phyloP scores from a whole-genome alignment of 2,888 invertebrate species.

The Cistogaster globosa region DNA sequence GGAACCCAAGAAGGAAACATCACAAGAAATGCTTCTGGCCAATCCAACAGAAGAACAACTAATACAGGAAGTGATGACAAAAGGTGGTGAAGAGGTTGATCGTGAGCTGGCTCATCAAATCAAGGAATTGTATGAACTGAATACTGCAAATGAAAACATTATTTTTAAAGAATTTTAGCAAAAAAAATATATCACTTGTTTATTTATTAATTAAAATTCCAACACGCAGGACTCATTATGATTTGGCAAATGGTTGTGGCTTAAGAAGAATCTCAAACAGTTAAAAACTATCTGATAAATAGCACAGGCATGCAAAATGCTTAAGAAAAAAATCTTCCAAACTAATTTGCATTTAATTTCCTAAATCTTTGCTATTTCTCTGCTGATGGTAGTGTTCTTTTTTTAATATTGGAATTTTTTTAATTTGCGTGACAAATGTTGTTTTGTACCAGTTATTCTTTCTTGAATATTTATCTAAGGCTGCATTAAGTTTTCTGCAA shows the following conservation, averaged over 20 bases:
- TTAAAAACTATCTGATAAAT: background rate
- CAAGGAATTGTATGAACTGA: constrained; percentile 78
- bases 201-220: constrained; percentile 63
- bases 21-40: constrained; percentile 72
- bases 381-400: background rate
- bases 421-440: constrained; percentile 69
- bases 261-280: constrained; percentile 10
- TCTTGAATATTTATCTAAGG: constrained; percentile 11
- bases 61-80: constrained; percentile 61
- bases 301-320: constrained; percentile 16
- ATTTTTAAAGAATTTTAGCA: constrained; percentile 74
- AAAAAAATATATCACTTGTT: constrained; percentile 14
- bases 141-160: constrained; percentile 73
- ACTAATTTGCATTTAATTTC: constrained; percentile 67
- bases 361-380: constrained; percentile 29
- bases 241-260: constrained; percentile 64
- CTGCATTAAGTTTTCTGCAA: background rate
- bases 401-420: constrained; percentile 45
- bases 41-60: constrained; percentile 69
- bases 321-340: background rate
- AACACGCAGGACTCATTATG: constrained; percentile 49
- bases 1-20: constrained; percentile 70
- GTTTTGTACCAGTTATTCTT: constrained; percentile 69
- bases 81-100: constrained; percentile 79
- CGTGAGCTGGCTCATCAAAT: constrained; percentile 79